Evolutionary conservation across 1,140 invertebrate genomes (phyloP), one percentile per base, ranked within the genome.

Genomic region (Drosophila kurseongensis): DNA sequence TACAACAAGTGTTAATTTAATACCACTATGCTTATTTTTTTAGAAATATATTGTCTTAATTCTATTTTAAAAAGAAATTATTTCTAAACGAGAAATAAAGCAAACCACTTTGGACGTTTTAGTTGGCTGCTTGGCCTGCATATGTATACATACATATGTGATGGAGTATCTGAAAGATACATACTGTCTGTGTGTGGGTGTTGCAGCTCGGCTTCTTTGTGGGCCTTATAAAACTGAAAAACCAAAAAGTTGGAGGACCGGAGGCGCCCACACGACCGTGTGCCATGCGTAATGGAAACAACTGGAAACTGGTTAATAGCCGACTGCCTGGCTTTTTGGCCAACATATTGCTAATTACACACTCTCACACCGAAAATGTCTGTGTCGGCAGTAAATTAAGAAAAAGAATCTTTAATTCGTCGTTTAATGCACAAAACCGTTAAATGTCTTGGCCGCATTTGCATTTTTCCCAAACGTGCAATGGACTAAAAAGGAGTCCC

Each of bases 261-360:
- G 42, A 61, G 63, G 62, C 55, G 51, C 72, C 73, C 42, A 67
- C 72, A 65, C 55, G 32, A 32, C 47, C 48, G 29, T 32, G 50
- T 60, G 63, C 41, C 62, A 69, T 82, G 79, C 78, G 82, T 77
- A 83, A 88, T 79, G 62, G 52, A 84, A 61, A 59, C 48, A 82
- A 66, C 63, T 76, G 57, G 29, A 59, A 68, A 50, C 67, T 74
- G 59, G 61, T 78, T 78, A 62, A 63, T 75, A 51, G 60, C 57
- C 58, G 62, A 69, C 63, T 59, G 75, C 52, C 56, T 81, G 69
- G 48, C 69, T 68, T 76, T 62, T 65, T 61, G 35, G 41, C 60
- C 72, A 85, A 75, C 63, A 72, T 62, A 59, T 72, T 42, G 56
- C 79, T 88, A 86, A 86, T 88, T 79, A 88, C 67, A 79, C 35